These are phyloP conservation scores for Macrotus californicus DNA, from an alignment of 2,113 vertebrate species.

Conservation along the genomic window DNA sequence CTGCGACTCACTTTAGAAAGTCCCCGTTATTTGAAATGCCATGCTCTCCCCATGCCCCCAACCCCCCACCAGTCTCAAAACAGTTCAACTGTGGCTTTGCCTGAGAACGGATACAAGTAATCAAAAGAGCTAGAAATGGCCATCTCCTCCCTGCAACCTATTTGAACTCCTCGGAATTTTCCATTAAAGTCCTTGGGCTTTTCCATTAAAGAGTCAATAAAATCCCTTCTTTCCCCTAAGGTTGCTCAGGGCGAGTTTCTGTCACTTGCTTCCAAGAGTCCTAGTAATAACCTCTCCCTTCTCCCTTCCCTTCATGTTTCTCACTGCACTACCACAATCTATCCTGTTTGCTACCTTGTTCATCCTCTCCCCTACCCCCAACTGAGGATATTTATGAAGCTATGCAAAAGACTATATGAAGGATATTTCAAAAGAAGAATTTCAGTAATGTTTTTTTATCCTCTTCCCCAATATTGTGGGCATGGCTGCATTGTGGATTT, in stretches of 20 bases:
- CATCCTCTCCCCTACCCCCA: neutral
- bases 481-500: neutral
- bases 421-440: conserved; percentile 4
- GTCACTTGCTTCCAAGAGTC: neutral
- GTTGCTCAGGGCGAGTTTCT: neutral
- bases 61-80: neutral
- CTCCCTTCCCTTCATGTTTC: neutral
- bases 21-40: neutral
- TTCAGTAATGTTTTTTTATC: neutral
- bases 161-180: neutral
- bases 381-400: neutral
- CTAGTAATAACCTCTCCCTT: neutral
- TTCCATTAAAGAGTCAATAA: neutral
- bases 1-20: neutral
- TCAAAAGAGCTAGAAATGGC: neutral
- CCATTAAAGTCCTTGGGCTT: neutral
- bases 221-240: neutral
- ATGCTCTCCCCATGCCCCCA: neutral
- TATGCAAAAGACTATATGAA: neutral
- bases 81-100: neutral
- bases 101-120: neutral
- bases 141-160: neutral
- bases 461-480: neutral
- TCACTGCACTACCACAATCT: neutral
- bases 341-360: neutral